Percentiles rank a stretch among this genome's conserved stretches.
These are phyloP conservation scores for Nannoperca australis DNA, from an alignment of 2,797 vertebrate species.

Conservation along the genomic window DNA sequence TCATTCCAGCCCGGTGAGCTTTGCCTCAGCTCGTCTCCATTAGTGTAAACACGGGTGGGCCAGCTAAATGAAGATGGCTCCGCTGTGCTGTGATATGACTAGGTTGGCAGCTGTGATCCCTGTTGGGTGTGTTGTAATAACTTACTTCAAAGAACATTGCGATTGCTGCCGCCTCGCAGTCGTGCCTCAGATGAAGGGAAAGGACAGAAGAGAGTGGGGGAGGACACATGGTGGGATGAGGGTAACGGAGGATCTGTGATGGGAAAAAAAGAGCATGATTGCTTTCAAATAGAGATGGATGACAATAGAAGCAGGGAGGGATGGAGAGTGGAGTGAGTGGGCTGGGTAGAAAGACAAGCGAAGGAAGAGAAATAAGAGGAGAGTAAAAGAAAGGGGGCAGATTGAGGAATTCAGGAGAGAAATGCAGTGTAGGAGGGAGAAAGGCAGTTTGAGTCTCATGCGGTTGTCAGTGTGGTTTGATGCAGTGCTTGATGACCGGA, in stretches of 20 bases:
- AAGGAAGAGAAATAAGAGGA: not conserved
- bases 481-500: constrained; percentile 31
- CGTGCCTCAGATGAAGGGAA: constrained; percentile 39
- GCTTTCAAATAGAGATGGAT: constrained; percentile 46
- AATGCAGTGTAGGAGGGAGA: constrained; percentile 19
- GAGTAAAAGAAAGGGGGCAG: constrained; percentile 1
- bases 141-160: constrained; percentile 55
- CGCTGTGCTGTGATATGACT: constrained; percentile 30
- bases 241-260: constrained; percentile 43
- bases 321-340: constrained; percentile 25
- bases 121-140: constrained; percentile 47
- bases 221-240: constrained; percentile 51
- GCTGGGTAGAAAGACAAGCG: constrained; percentile 18
- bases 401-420: constrained; percentile 13
- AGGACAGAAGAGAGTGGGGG: constrained; percentile 39
- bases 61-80: constrained; percentile 41
- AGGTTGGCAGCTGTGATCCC: constrained; percentile 49
- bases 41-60: constrained; percentile 39
- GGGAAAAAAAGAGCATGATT: constrained; percentile 21
- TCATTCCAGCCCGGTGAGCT: constrained; percentile 21
- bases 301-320: constrained; percentile 19
- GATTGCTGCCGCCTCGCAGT: constrained; percentile 45
- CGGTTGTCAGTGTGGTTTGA: constrained; percentile 50
- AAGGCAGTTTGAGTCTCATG: constrained; percentile 22
- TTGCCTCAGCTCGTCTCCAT: constrained; percentile 23